Evolutionary conservation across 2,113 vertebrate species (phyloP).

Genomic region (Pseudorhombus dupliciocellatus): DNA sequence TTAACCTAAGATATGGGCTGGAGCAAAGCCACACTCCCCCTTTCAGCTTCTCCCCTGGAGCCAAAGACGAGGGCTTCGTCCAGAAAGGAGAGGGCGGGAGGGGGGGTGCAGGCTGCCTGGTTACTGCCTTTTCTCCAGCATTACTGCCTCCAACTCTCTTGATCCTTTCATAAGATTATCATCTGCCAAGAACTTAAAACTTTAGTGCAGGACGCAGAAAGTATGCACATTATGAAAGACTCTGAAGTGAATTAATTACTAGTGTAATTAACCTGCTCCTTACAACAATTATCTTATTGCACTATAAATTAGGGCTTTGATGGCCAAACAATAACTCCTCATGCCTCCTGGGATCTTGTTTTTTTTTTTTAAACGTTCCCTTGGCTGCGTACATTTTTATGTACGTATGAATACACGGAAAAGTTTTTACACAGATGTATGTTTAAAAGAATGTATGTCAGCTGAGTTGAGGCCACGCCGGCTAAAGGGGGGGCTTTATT

Average conservation of each 20-base stretch:
- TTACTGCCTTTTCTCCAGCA: slow-evolving; percentile 40
- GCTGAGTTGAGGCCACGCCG: slow-evolving; percentile 23
- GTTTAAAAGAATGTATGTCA: slow-evolving; percentile 27
- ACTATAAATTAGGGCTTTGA: slow-evolving; percentile 65
- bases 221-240: slow-evolving; percentile 66
- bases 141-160: slow-evolving; percentile 34
- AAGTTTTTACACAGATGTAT: slow-evolving; percentile 44
- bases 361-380: slow-evolving; percentile 46
- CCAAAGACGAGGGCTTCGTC: slow-evolving; percentile 51
- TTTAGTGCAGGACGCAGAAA: slow-evolving; percentile 24
- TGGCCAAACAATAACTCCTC: slow-evolving; percentile 44
- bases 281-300: slow-evolving; percentile 77
- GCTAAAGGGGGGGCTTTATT: slow-evolving; percentile 50
- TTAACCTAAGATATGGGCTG: slow-evolving; percentile 65
- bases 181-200: slow-evolving; percentile 70
- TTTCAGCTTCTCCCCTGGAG: slow-evolving; percentile 59
- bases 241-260: slow-evolving; percentile 51
- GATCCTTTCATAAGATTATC: slow-evolving; percentile 63
- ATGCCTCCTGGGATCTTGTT: slow-evolving; percentile 18
- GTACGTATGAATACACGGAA: not conserved
- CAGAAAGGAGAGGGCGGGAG: slow-evolving; percentile 40
- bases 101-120: slow-evolving; percentile 21
- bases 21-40: slow-evolving; percentile 53
- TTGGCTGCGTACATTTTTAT: not conserved
- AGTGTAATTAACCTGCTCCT: slow-evolving; percentile 77